Base-by-base conservation (phyloP, 2,113 vertebrate genomes). In the Forbesichthys papilliferus region DNA sequence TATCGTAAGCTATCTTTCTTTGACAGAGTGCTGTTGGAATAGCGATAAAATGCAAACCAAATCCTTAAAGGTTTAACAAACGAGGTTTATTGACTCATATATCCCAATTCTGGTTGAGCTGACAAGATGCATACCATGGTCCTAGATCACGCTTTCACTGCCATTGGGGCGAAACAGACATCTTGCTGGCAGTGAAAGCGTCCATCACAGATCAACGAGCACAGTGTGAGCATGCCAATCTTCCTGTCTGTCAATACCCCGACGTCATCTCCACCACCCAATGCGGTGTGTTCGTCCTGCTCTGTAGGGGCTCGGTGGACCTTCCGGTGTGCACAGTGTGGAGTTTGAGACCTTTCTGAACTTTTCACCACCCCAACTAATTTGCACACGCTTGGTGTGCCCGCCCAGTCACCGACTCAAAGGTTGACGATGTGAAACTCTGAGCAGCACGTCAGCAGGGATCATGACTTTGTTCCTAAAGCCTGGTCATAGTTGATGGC, bases 221-320 rank as follows among this genome's bases (percentile, higher is more conserved):
- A 92, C 91, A 75, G 90, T 92, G 89, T 91, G 91, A 90, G 89
- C 90, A 91, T 91, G 90, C 74, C 78, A 74, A 68, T 84, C 77
- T 86, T 61, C 27, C 79, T 70, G 74, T 81, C 78, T 86, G 61
- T 81, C 61, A 70, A 62, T 62, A 34, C 42, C 11, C 18, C 64
- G 57, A 58, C 34, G 33, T 14, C 47, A 12, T 5, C 59, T 20
- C 56, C 27, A n/a, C 6, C n/a, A 48, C 62, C 53, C 12, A n/a
- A 34, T 16, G 6, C 27, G 48, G 52, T 52, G 3, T 20, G 27
- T 61, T 16, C 49, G 48, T 62, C 47, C 13, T 13, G 10, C 10
- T 46, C 6, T 60, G 9, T 65, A 60, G 0, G 5, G 5, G 1
- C 78, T 74, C 69, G 60, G 33, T 76, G n/a, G 14, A 64, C 48